Base-by-base conservation (phyloP, 1,140 invertebrate genomes). In the Argopecten irradians region DNA sequence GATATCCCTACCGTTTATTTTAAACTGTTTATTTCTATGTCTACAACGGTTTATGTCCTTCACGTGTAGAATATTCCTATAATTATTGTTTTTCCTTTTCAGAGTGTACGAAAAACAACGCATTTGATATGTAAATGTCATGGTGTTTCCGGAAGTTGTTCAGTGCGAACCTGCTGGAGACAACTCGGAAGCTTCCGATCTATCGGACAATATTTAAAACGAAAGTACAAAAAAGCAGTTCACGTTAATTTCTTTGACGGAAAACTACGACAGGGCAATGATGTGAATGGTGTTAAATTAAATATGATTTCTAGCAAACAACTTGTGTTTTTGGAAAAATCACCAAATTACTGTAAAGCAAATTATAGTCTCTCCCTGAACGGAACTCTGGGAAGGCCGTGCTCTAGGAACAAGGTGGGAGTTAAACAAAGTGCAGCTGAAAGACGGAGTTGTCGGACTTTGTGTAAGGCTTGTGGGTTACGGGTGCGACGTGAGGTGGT, bases 91-190 rank as follows among this genome's bases (percentile, higher is more conserved):
- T 85, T 22, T 83, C n/a, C 39, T 89, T 89, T 89, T 34, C 96
- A 98, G 98, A 98, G 98, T 8, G 97, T 98, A 32, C 97, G 98
- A 90, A 97, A 97, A 94, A 97, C 97, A 93, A 97, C 98, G 0
- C 97, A 97, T 91, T 97, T 98, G n/a, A 98, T 97, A 5, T 99
- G 98, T 96, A 99, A 99, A 94, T 99, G 98, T 94, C 98, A 99
- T 93, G 98, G 98, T 1, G 98, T 98, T 1, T 98, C 98, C 0
- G 97, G 97, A 5, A 98, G 98, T 19, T 99, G 98, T 96, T 98
- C 97, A 90, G 96, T 98, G 87, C 97, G 98, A 91, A 98, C 98
- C 0, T 99, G 98, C 94, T 99, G 98, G 98, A 97, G 98, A 92
- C 98, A 98, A 93, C 96, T 99, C 83, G 97, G 98, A 34, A 96